phyloP scores from a whole-genome alignment of 2,113 vertebrate species.

The Beaufortia kweichowensis region DNA sequence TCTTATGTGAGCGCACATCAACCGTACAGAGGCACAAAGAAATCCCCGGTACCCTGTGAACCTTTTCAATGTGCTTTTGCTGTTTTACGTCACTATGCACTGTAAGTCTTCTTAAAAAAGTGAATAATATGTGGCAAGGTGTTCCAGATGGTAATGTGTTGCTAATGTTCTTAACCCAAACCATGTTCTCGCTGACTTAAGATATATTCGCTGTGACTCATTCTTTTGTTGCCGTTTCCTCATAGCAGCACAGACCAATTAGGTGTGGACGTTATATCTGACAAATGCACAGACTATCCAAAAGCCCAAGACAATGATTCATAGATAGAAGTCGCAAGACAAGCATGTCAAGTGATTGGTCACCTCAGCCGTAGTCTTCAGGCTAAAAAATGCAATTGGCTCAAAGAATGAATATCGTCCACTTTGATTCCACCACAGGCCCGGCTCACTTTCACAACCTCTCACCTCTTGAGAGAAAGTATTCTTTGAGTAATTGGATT shows the following conservation, averaged over 20 bases:
- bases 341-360: slow-evolving; percentile 13
- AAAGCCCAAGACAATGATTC: slow-evolving; percentile 4
- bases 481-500: slow-evolving; percentile 41
- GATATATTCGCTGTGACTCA: slow-evolving; percentile 10
- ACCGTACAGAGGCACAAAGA: background rate
- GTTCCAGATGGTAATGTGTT: background rate
- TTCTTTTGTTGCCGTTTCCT: background rate
- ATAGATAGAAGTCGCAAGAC: slow-evolving; percentile 4
- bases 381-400: slow-evolving; percentile 31
- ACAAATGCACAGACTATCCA: slow-evolving; percentile 17
- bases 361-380: background rate
- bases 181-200: background rate
- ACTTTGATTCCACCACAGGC: slow-evolving; percentile 15
- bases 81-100: background rate
- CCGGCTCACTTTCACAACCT: slow-evolving; percentile 5
- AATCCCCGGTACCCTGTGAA: background rate
- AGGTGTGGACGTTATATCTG: slow-evolving; percentile 28
- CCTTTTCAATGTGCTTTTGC: slow-evolving; percentile 10
- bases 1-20: slow-evolving; percentile 8
- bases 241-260: background rate
- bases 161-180: background rate
- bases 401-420: slow-evolving; percentile 28
- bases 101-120: background rate
- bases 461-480: slow-evolving; percentile 28
- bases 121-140: background rate